These are phyloP conservation scores for Drosophila flavopinicola DNA, from an alignment of 2,888 invertebrate genomes.

Conservation along the genomic window DNA sequence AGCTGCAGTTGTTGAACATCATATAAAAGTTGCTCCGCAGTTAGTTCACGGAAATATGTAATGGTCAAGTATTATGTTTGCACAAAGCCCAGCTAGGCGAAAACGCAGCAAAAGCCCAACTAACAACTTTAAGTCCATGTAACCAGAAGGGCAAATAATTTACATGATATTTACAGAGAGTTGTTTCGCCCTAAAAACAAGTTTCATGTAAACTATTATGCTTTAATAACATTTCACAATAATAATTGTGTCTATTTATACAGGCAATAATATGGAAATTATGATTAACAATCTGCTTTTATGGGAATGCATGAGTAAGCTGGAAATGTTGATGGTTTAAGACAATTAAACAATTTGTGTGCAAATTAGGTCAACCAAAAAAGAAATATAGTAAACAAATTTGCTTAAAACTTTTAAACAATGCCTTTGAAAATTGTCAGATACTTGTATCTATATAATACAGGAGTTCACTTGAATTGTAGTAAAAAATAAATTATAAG, in stretches of 20 bases:
- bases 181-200: not conserved
- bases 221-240: constrained; percentile 1
- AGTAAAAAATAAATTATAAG: too few species aligned
- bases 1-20: too few species aligned
- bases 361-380: not conserved
- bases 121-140: not conserved
- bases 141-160: not conserved
- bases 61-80: too few species aligned
- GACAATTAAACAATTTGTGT: constrained; percentile 1
- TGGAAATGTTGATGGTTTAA: not conserved
- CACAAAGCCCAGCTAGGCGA: too few species aligned
- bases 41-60: too few species aligned
- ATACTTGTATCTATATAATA: too few species aligned
- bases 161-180: not conserved
- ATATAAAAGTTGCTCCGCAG: not conserved
- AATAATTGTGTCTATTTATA: not conserved
- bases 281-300: constrained; percentile 4
- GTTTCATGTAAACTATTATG: not conserved
- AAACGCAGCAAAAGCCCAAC: not conserved
- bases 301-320: not conserved
- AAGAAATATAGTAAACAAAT: too few species aligned
- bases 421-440: too few species aligned
- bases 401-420: too few species aligned
- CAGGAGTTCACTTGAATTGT: too few species aligned
- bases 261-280: not conserved